Evolutionary conservation across 2,113 vertebrate species (phyloP).

Genomic region (Myotis brandtii): DNA sequence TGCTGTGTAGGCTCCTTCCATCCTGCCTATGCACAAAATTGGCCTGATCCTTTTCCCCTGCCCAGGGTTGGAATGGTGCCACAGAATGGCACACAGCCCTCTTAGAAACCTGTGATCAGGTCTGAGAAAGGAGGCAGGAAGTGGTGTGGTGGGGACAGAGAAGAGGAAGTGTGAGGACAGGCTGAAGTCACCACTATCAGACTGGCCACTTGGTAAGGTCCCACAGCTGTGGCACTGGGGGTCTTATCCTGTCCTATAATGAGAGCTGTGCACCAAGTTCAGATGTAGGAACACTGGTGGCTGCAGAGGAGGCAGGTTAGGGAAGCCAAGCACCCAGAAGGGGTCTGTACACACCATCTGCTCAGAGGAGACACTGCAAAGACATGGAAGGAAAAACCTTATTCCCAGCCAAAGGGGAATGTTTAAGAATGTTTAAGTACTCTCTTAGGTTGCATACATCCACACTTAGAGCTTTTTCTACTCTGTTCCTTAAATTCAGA

Average conservation of each 20-base stretch:
- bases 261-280: fast-evolving
- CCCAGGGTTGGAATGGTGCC: not conserved
- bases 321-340: not conserved
- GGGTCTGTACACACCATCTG: not conserved
- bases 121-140: not conserved
- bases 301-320: not conserved
- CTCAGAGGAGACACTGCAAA: not conserved
- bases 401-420: not conserved
- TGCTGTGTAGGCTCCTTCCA: not conserved
- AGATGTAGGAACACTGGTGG: too few relatives aligned
- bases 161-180: fast-evolving
- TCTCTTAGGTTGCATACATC: too few relatives aligned
- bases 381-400: not conserved
- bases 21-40: not conserved
- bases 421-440: not conserved
- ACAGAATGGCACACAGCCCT: not conserved
- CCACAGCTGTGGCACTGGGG: not conserved
- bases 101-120: not conserved
- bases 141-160: not conserved
- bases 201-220: not conserved
- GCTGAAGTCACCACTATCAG: not conserved
- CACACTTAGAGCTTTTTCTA: not conserved
- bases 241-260: not conserved
- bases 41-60: not conserved
- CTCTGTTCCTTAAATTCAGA: not conserved